Percentiles rank a stretch among this genome's conserved stretches.
phyloP scores from a whole-genome alignment of 2,888 invertebrate genomes.

The Sminthurinus aureus region DNA sequence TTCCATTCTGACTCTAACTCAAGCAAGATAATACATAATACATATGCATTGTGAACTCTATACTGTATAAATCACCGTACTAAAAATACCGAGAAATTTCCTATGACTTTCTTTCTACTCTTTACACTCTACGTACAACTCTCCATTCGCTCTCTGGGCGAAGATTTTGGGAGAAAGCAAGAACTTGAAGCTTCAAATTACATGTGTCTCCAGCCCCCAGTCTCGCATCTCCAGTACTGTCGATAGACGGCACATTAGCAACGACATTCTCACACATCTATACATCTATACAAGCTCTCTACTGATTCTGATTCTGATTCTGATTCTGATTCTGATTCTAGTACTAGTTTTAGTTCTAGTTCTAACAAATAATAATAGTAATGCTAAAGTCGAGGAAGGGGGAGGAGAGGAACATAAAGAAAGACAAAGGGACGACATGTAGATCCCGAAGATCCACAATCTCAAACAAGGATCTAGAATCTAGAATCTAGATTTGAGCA shows the following conservation, averaged over 20 bases:
- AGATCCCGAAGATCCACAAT: neutral
- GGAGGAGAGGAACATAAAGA: neutral
- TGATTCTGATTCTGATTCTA: too few relatives aligned
- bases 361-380: neutral
- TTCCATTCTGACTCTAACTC: too few relatives aligned
- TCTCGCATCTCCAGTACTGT: neutral
- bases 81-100: neutral
- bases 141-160: neutral
- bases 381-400: neutral
- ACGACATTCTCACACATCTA: neutral
- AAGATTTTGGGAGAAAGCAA: too few relatives aligned
- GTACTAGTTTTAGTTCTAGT: neutral
- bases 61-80: too few relatives aligned
- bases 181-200: neutral
- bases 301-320: too few relatives aligned
- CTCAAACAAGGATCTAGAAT: too few relatives aligned
- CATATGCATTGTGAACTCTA: too few relatives aligned
- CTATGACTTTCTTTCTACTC: neutral
- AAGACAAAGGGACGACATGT: neutral
- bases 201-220: neutral
- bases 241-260: slow-evolving; percentile 14
- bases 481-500: too few relatives aligned
- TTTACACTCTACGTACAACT: neutral
- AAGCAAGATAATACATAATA: too few relatives aligned
- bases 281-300: too few relatives aligned